Percentiles rank a stretch among this genome's conserved stretches.
These are phyloP conservation scores for Lutjanus argentimaculatus DNA, from an alignment of 2,797 vertebrate species.

Conservation along the genomic window DNA sequence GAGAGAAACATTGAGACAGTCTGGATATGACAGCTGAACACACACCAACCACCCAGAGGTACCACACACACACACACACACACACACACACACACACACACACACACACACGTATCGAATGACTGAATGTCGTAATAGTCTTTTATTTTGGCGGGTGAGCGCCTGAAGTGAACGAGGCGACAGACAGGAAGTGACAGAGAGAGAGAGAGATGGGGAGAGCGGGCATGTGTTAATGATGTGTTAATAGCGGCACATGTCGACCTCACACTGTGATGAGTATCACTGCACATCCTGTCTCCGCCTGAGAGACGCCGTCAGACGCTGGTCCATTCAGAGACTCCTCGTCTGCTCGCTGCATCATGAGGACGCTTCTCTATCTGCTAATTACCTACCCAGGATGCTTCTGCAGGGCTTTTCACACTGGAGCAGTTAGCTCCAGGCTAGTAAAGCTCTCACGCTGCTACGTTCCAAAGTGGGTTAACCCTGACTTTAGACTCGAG, in stretches of 20 bases:
- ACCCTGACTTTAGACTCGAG: no score
- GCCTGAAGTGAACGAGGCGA: neutral
- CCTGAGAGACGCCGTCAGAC: neutral
- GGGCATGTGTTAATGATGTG: slow-evolving; percentile 45
- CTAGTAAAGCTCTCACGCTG: no score
- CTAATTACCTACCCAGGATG: neutral
- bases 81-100: neutral
- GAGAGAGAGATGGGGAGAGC: neutral
- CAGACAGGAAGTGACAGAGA: slow-evolving; percentile 39
- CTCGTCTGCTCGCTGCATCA: no score
- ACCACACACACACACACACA: slow-evolving; percentile 9
- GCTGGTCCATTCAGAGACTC: neutral
- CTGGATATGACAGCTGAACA: slow-evolving; percentile 40
- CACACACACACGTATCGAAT: neutral
- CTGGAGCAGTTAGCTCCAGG: no score
- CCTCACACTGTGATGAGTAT: neutral
- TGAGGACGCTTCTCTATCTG: neutral
- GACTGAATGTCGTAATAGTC: neutral
- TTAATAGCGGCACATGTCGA: slow-evolving; percentile 31
- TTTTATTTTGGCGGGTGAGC: slow-evolving; percentile 26
- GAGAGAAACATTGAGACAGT: slow-evolving; percentile 5
- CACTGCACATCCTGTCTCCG: neutral
- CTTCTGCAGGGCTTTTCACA: neutral
- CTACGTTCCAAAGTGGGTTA: no score
- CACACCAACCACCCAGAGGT: slow-evolving; percentile 39